Evolutionary conservation across 1,140 invertebrate genomes (phyloP).

Genomic region (Drosophila baimaii): DNA sequence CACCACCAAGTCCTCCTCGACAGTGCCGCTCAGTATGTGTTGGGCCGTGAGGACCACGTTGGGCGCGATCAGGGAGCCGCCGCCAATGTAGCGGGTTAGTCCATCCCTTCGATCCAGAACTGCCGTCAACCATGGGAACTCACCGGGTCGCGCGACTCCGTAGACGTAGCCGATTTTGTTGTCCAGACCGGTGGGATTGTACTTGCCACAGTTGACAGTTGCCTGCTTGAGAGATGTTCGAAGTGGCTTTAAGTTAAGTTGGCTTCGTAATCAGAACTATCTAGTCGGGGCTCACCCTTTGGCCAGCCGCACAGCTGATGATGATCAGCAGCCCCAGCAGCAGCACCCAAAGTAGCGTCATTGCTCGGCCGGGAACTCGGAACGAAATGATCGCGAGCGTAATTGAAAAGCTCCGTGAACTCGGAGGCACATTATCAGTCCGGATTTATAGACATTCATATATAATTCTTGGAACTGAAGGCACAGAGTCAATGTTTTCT

Average conservation of each 20-base stretch:
- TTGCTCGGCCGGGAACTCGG: neutral
- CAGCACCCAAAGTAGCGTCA: neutral
- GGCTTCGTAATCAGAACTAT: too few species aligned
- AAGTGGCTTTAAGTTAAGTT: neutral
- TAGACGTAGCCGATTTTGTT: neutral
- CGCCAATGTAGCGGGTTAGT: constrained; percentile 86
- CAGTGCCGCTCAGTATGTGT: constrained; percentile 85
- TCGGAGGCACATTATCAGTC: neutral
- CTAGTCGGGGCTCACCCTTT: neutral
- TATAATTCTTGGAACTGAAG: neutral
- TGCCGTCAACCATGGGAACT: constrained; percentile 94
- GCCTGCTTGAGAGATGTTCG: neutral
- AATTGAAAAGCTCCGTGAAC: neutral
- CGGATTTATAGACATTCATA: neutral
- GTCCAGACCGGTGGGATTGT: neutral
- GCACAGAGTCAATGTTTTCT: neutral
- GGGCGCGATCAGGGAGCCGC: constrained; percentile 88
- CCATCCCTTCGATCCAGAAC: constrained; percentile 86
- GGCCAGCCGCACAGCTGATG: neutral
- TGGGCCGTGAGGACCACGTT: constrained; percentile 89
- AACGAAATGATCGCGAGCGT: neutral
- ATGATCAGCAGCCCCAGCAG: neutral
- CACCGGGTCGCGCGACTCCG: constrained; percentile 87
- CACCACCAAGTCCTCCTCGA: constrained; percentile 23
- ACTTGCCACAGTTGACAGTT: constrained; percentile 2